Evolutionary conservation across 2,888 invertebrate species (phyloP).

Genomic region (Nysson spinosus): DNA sequence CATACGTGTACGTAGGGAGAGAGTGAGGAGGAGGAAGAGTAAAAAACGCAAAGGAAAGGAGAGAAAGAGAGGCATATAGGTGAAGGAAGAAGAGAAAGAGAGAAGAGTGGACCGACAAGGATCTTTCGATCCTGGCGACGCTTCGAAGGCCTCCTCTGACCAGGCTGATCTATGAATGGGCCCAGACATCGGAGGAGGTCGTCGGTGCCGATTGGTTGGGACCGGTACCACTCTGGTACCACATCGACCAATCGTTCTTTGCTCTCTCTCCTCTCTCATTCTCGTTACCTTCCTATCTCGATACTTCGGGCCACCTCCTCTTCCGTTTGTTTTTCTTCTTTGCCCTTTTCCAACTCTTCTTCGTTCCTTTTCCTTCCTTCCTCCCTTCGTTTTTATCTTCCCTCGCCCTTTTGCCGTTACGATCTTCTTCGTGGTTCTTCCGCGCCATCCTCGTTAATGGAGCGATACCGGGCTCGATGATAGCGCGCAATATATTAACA

Average conservation of each 20-base stretch:
- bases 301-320: constrained; percentile 49
- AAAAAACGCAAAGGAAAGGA: constrained; percentile 4
- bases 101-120: constrained; percentile 58
- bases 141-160: constrained; percentile 50
- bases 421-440: constrained; percentile 34
- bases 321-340: constrained; percentile 49
- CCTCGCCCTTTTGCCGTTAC: constrained; percentile 20
- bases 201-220: constrained; percentile 67
- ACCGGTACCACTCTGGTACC: constrained; percentile 61
- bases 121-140: constrained; percentile 60
- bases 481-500: too few species aligned
- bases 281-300: constrained; percentile 48
- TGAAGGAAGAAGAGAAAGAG: constrained; percentile 24
- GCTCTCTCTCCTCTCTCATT: constrained; percentile 67
- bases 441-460: too few species aligned
- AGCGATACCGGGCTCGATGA: too few species aligned
- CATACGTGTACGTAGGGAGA: not conserved
- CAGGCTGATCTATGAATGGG: constrained; percentile 67
- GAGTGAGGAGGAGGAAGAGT: constrained; percentile 2
- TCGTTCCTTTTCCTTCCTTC: constrained; percentile 31
- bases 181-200: constrained; percentile 67
- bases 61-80: constrained; percentile 1
- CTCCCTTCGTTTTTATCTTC: constrained; percentile 28
- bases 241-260: constrained; percentile 65
- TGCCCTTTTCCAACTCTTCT: constrained; percentile 41